These are phyloP conservation scores for Uropetala carovei DNA, from an alignment of 2,888 invertebrate species.

Conservation along the genomic window DNA sequence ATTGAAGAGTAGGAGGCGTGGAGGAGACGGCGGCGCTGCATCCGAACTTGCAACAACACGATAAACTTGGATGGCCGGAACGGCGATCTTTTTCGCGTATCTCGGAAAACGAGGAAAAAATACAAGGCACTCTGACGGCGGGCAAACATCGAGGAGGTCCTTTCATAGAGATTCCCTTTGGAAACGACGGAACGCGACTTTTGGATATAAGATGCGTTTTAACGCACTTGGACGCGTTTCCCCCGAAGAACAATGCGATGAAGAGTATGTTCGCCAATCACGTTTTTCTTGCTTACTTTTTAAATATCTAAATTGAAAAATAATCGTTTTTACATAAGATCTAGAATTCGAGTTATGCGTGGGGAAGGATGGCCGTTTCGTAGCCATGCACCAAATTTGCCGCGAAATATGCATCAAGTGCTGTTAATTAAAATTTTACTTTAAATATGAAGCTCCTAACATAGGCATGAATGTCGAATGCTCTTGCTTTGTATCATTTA, in stretches of 20 bases:
- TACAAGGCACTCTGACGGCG: background rate
- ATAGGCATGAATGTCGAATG: too few species aligned
- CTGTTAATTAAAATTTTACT: too few species aligned
- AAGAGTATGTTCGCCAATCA: background rate
- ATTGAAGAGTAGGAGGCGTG: conserved; percentile 41
- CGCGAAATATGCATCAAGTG: too few species aligned
- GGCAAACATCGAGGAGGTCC: background rate
- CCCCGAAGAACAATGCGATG: background rate
- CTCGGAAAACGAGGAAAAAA: conserved; percentile 21
- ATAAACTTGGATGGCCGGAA: conserved; percentile 30
- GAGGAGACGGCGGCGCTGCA: conserved; percentile 33
- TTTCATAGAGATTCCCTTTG: background rate
- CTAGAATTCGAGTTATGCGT: too few species aligned
- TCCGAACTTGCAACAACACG: conserved; percentile 53
- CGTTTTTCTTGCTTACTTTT: background rate
- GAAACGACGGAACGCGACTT: background rate
- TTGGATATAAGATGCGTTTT: background rate
- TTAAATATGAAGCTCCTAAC: too few species aligned
- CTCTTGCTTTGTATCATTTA: background rate
- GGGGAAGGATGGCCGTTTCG: too few species aligned
- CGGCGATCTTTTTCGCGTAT: background rate
- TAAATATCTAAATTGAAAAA: too few species aligned
- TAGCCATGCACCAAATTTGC: too few species aligned
- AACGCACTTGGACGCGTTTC: background rate
- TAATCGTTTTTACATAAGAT: too few species aligned